These are phyloP conservation scores for Dicerorhinus sumatrensis DNA, from an alignment of 2,113 vertebrate genomes.

Conservation along the genomic window DNA sequence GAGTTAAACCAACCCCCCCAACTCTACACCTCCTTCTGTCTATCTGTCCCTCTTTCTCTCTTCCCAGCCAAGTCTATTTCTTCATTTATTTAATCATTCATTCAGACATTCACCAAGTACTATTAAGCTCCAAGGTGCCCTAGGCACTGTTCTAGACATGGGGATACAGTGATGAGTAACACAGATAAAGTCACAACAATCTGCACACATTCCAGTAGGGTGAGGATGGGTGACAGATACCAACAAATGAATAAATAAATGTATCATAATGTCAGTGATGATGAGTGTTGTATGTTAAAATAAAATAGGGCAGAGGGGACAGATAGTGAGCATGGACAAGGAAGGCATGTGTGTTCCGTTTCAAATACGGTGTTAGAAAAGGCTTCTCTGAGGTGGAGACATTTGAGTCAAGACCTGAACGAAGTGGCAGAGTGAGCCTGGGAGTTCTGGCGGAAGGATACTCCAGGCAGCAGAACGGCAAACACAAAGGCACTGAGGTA, in stretches of 20 bases:
- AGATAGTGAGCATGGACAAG: fast-evolving
- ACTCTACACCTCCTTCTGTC: background rate
- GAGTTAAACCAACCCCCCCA: background rate
- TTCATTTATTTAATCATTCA: background rate
- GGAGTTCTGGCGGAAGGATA: background rate
- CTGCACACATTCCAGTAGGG: background rate
- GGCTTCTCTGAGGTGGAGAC: background rate
- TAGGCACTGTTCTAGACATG: background rate
- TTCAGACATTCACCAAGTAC: background rate
- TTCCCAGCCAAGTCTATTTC: background rate
- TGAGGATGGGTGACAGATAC: background rate
- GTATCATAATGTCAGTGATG: background rate
- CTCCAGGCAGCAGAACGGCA: background rate
- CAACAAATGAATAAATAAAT: background rate
- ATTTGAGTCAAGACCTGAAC: background rate
- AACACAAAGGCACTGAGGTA: background rate
- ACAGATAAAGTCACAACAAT: background rate
- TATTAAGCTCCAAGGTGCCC: background rate
- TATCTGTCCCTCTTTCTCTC: background rate
- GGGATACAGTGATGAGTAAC: background rate
- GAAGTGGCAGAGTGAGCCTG: background rate
- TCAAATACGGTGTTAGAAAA: background rate
- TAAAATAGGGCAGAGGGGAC: background rate
- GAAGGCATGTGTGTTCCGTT: background rate
- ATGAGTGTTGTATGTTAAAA: background rate